Conservation (phyloP, 64 coral and sea anemone species). For the Pocillopora damicornis region DNA sequence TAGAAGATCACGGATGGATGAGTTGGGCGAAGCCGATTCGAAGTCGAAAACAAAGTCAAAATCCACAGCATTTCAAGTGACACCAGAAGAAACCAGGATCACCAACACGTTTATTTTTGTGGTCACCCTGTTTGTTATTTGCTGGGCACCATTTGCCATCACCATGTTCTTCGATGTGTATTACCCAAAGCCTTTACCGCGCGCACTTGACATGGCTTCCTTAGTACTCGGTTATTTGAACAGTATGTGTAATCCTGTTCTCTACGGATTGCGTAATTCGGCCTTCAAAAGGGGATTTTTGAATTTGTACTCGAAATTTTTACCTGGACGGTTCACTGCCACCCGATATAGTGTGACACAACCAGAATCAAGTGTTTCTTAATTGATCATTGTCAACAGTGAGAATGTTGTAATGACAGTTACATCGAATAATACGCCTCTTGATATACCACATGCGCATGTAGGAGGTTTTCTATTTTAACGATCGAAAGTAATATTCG, state of each 20-base stretch:
- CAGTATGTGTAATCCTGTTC: constrained; percentile 64
- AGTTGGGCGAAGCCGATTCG: background rate
- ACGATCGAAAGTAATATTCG: too few species aligned
- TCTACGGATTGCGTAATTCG: constrained; percentile 58
- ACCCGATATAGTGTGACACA: background rate
- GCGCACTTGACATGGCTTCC: constrained; percentile 2
- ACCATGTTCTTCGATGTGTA: constrained; percentile 79
- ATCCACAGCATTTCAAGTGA: background rate
- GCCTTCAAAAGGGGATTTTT: constrained; percentile 58
- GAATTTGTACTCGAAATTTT: background rate
- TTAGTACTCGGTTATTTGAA: constrained; percentile 59
- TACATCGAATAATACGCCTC: too few species aligned
- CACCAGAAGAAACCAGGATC: constrained; percentile 44
- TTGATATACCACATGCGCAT: too few species aligned
- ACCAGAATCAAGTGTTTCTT: background rate
- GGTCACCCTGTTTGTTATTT: constrained; percentile 50
- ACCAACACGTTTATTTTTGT: constrained; percentile 64
- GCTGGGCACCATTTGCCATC: constrained; percentile 64
- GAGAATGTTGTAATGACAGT: background rate
- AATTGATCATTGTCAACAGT: background rate
- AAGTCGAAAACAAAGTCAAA: background rate
- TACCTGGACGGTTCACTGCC: background rate
- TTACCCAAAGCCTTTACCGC: constrained; percentile 16
- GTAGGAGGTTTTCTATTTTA: too few species aligned
- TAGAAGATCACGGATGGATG: background rate